Conservation (phyloP, 2,888 invertebrate species). For the Chromoteleia sp. region DNA sequence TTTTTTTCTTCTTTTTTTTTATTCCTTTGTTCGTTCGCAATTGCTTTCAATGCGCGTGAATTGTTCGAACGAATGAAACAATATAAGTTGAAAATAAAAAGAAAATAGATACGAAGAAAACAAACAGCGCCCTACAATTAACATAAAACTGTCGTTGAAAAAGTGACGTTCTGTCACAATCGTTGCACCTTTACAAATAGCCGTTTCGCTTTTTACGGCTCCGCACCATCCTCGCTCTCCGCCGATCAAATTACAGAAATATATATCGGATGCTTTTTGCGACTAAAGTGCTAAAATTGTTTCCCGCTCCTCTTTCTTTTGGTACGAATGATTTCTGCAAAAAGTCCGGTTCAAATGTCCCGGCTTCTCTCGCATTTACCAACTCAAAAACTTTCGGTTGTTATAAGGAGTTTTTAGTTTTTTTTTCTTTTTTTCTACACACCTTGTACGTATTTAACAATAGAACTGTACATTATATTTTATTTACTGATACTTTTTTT, state of each 20-base stretch:
- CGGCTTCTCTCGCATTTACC: conserved; percentile 10
- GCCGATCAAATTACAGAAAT: conserved; percentile 48
- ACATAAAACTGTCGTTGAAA: conserved; percentile 9
- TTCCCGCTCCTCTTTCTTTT: conserved; percentile 37
- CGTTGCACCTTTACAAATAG: conserved; percentile 13
- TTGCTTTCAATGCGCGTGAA: not conserved
- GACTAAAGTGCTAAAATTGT: conserved; percentile 49
- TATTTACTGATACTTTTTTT: too few species aligned
- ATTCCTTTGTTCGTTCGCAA: conserved; percentile 20
- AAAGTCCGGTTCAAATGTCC: conserved; percentile 41
- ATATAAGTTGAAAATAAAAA: not conserved
- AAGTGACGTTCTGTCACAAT: conserved; percentile 3
- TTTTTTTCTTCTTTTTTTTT: not conserved
- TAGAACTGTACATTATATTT: too few species aligned
- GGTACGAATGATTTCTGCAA: conserved; percentile 43
- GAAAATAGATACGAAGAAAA: not conserved
- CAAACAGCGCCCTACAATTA: not conserved
- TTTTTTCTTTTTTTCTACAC: too few species aligned
- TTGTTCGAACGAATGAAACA: not conserved
- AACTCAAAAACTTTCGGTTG: conserved; percentile 13
- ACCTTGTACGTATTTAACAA: too few species aligned
- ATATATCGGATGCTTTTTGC: conserved; percentile 50
- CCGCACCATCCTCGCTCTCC: not conserved
- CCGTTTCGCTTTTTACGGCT: conserved; percentile 25
- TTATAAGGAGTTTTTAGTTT: conserved; percentile 20